Evolutionary conservation across 2,888 invertebrate species (phyloP).

Genomic region (Cephalotes varians): DNA sequence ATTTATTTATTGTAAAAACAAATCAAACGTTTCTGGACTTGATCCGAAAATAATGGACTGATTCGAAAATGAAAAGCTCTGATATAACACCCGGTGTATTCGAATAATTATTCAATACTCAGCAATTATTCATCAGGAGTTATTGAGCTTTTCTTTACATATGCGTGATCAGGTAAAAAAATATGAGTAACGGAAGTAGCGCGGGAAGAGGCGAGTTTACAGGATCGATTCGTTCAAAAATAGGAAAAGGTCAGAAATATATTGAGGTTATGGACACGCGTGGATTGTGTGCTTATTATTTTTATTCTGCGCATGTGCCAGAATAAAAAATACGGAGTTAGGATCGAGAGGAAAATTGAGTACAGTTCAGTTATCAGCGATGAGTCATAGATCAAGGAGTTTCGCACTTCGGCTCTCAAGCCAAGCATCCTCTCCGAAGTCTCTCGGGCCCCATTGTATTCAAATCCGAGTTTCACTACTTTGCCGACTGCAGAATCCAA

Average conservation of each 20-base stretch:
- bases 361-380: no score
- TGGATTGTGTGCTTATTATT: neutral
- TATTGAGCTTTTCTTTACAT: neutral
- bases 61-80: neutral
- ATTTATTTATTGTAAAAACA: neutral
- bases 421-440: neutral
- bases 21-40: neutral
- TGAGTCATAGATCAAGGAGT: neutral
- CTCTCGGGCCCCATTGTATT: neutral
- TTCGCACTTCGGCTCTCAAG: neutral
- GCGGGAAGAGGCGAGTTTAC: neutral
- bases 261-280: neutral
- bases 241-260: neutral
- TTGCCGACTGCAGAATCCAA: neutral
- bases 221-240: neutral
- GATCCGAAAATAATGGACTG: neutral
- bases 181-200: neutral
- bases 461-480: conserved; percentile 5
- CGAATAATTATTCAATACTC: neutral
- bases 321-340: neutral
- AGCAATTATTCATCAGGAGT: neutral
- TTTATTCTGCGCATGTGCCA: neutral
- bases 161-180: neutral
- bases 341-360: neutral
- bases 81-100: neutral